Conservation (phyloP, 2,888 invertebrate species). For the Cephus rjabovi region DNA sequence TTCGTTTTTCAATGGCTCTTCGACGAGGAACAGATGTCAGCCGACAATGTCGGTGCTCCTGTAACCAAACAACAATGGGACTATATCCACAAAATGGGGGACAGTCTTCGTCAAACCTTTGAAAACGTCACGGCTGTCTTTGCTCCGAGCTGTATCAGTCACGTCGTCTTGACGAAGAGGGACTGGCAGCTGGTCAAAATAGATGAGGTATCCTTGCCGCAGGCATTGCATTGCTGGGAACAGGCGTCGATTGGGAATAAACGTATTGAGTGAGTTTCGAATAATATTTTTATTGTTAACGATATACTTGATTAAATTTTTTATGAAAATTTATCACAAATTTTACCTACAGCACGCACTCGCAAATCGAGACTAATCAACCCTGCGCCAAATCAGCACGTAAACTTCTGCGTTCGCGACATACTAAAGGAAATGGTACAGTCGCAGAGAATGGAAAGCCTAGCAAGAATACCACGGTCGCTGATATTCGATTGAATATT, state of each 20-base stretch:
- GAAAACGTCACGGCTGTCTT: slow-evolving; percentile 89
- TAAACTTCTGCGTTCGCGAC: slow-evolving; percentile 49
- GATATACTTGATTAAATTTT: background rate
- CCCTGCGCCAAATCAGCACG: slow-evolving; percentile 52
- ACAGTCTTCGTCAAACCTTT: slow-evolving; percentile 83
- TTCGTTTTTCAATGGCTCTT: slow-evolving; percentile 96
- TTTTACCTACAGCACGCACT: slow-evolving; percentile 42
- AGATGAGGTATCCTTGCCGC: slow-evolving; percentile 85
- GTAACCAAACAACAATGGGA: slow-evolving; percentile 93
- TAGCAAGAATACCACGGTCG: slow-evolving; percentile 27
- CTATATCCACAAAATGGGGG: slow-evolving; percentile 91
- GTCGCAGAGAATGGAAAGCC: slow-evolving; percentile 43
- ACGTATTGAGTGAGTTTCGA: slow-evolving; percentile 38
- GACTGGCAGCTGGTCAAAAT: slow-evolving; percentile 90
- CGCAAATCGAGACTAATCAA: slow-evolving; percentile 53
- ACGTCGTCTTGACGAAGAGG: slow-evolving; percentile 86
- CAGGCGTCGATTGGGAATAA: slow-evolving; percentile 57
- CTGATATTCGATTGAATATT: slow-evolving; percentile 13
- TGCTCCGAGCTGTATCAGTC: slow-evolving; percentile 93
- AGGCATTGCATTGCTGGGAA: slow-evolving; percentile 92
- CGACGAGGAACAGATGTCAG: slow-evolving; percentile 94
- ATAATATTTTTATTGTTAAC: background rate
- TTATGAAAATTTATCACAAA: slow-evolving; percentile 7
- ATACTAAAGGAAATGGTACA: slow-evolving; percentile 51
- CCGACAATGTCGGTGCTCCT: slow-evolving; percentile 91